phyloP scores from a whole-genome alignment of 2,797 vertebrate genomes.

The Luscinia luscinia region DNA sequence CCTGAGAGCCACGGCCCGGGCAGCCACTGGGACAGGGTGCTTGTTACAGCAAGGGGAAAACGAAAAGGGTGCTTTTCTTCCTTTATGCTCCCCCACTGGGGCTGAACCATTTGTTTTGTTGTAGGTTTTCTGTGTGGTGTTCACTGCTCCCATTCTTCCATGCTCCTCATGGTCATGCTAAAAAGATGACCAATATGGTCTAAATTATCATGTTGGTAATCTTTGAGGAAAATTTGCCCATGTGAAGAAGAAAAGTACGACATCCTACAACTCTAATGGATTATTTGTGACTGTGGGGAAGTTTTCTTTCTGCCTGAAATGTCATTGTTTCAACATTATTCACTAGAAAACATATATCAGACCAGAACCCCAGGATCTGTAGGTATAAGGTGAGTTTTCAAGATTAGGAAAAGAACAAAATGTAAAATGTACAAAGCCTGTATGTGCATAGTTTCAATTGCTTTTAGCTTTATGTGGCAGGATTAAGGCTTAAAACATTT shows the following conservation, averaged over 20 bases:
- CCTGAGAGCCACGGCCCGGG: background rate
- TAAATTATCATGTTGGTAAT: background rate
- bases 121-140: background rate
- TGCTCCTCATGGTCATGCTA: background rate
- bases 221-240: background rate
- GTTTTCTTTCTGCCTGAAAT: background rate
- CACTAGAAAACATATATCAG: background rate
- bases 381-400: background rate
- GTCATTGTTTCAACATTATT: background rate
- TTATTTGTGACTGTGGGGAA: background rate
- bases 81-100: accelerated
- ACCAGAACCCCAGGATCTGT: background rate
- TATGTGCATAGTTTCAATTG: background rate
- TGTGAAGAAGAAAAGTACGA: background rate
- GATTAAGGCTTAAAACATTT: background rate
- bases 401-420: background rate
- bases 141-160: background rate
- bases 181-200: background rate
- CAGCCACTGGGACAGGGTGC: background rate
- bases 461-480: background rate
- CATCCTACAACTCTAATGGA: background rate
- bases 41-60: background rate
- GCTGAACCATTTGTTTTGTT: background rate
- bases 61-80: background rate
- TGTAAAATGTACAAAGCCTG: accelerated